Percentiles rank a stretch among this genome's conserved stretches.
Evolutionary conservation across 2,888 invertebrate species (phyloP).

Genomic region (Agrotis segetum): DNA sequence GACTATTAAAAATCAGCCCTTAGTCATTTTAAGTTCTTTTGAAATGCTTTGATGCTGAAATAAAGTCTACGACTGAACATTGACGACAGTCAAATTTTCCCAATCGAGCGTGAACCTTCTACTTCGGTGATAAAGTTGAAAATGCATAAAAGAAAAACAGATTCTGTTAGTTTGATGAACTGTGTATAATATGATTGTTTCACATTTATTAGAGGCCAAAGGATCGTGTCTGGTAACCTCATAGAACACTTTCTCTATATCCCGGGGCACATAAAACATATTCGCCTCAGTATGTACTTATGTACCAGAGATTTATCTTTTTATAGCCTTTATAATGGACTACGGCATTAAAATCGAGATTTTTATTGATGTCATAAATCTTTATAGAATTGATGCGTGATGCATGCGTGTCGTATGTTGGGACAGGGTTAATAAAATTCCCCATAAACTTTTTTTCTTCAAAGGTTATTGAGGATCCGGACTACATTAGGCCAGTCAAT

Average conservation of each 20-base stretch:
- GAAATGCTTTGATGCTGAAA: too few relatives aligned
- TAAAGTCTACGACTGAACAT: too few relatives aligned
- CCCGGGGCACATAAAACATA: slow-evolving; percentile 41
- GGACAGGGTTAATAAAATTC: slow-evolving; percentile 16
- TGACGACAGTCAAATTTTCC: too few relatives aligned
- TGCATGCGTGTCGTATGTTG: neutral
- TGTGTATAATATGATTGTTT: neutral
- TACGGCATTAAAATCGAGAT: slow-evolving; percentile 19
- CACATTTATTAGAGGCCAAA: slow-evolving; percentile 35
- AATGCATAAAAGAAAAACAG: too few relatives aligned
- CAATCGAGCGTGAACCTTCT: too few relatives aligned
- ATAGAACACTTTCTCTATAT: slow-evolving; percentile 57
- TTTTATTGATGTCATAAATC: slow-evolving; percentile 39
- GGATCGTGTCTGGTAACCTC: slow-evolving; percentile 44
- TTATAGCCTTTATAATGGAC: slow-evolving; percentile 34
- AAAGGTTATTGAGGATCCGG: slow-evolving; percentile 5
- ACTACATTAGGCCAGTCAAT: too few relatives aligned
- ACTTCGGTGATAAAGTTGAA: too few relatives aligned
- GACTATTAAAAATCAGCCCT: too few relatives aligned
- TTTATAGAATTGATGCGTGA: slow-evolving; percentile 15
- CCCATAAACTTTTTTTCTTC: neutral
- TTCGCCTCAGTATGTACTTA: slow-evolving; percentile 26
- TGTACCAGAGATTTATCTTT: slow-evolving; percentile 38
- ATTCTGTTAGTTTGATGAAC: too few relatives aligned
- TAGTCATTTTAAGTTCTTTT: too few relatives aligned